Evolutionary conservation across 2,113 vertebrate genomes (phyloP).

Genomic region (Sardina pilchardus): DNA sequence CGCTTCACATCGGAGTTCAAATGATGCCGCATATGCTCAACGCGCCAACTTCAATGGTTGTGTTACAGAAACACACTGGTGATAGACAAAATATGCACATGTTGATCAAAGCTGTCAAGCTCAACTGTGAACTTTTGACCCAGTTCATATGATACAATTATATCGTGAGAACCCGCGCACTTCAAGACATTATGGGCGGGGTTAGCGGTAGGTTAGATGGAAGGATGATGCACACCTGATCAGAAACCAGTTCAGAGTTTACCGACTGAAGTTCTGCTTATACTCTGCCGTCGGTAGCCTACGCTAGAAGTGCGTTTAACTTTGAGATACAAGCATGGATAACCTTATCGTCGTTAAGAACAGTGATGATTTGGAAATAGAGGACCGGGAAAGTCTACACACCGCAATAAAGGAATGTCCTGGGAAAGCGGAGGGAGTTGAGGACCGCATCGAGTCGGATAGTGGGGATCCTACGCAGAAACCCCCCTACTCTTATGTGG

Average conservation of each 20-base stretch:
- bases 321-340: not conserved
- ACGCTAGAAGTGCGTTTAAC: not conserved
- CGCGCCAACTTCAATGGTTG: not conserved
- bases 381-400: not conserved
- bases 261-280: not conserved
- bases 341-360: not conserved
- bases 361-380: not conserved
- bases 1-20: not conserved
- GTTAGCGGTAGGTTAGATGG: not conserved
- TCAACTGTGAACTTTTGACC: conserved; percentile 4
- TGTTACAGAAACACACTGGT: not conserved
- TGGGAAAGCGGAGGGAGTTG: not conserved
- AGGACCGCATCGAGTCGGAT: not conserved
- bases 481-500: conserved; percentile 80
- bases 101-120: not conserved
- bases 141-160: not conserved
- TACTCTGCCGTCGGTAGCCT: not conserved
- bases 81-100: not conserved
- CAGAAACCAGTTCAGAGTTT: not conserved
- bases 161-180: not conserved
- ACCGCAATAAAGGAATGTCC: not conserved
- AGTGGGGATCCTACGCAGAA: conserved; percentile 52
- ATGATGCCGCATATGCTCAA: not conserved
- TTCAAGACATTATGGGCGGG: not conserved
- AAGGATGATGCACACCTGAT: not conserved